phyloP scores from a whole-genome alignment of 2,888 invertebrate species.

The Cremastinae sp. region DNA sequence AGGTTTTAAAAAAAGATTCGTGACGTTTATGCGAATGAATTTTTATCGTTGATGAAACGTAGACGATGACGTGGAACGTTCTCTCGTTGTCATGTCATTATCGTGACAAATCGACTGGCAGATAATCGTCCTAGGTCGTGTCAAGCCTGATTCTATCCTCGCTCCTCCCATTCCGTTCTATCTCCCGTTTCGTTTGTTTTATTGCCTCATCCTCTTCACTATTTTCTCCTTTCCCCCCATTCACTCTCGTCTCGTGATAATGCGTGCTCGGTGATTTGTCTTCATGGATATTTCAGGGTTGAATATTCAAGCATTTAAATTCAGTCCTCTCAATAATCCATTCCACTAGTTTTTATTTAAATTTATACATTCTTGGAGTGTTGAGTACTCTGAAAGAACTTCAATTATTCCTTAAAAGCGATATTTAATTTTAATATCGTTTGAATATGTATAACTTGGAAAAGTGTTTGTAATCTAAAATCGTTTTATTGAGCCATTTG shows the following conservation, averaged over 20 bases:
- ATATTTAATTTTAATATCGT: no score
- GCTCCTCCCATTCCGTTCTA: slow-evolving; percentile 17
- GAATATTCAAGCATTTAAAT: background rate
- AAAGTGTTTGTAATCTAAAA: no score
- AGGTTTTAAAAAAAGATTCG: background rate
- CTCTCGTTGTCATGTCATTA: slow-evolving; percentile 46
- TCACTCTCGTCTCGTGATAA: slow-evolving; percentile 15
- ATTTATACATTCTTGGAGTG: background rate
- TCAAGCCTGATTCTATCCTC: background rate
- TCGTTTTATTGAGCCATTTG: no score
- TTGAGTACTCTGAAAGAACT: background rate
- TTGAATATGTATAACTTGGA: no score
- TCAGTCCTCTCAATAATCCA: background rate
- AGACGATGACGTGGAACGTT: slow-evolving; percentile 23
- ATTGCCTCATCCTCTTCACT: slow-evolving; percentile 16
- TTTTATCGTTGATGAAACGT: slow-evolving; percentile 8
- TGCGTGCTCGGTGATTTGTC: slow-evolving; percentile 51
- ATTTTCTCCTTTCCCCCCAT: background rate
- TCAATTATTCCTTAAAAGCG: no score
- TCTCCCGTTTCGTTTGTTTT: slow-evolving; percentile 28
- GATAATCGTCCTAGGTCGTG: slow-evolving; percentile 43
- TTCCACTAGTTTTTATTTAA: background rate
- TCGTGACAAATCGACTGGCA: slow-evolving; percentile 53
- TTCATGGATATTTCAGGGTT: slow-evolving; percentile 29
- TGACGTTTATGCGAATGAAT: background rate